phyloP scores from a whole-genome alignment of 2,113 vertebrate species.

The Stegastes partitus region DNA sequence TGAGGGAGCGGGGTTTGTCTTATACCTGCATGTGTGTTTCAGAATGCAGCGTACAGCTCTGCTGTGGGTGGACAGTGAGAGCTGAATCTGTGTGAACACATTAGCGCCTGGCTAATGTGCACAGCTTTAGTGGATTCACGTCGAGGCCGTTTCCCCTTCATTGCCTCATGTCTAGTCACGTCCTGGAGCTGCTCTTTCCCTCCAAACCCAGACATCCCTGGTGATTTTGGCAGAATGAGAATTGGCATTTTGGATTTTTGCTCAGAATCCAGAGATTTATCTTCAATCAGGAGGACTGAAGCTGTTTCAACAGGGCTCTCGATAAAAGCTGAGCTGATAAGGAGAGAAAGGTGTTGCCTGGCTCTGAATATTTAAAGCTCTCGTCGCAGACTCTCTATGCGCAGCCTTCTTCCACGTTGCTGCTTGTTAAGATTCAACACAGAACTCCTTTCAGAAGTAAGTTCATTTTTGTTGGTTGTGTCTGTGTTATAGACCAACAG shows the following conservation, averaged over 20 bases:
- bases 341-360: slow-evolving; percentile 29
- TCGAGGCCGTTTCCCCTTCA: slow-evolving; percentile 44
- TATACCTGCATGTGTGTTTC: background rate
- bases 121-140: slow-evolving; percentile 59
- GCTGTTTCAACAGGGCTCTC: slow-evolving; percentile 11
- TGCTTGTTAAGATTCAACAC: background rate
- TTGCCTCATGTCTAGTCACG: slow-evolving; percentile 66
- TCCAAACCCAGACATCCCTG: slow-evolving; percentile 56
- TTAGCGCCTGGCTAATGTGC: slow-evolving; percentile 60
- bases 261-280: slow-evolving; percentile 57
- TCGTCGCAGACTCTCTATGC: slow-evolving; percentile 1
- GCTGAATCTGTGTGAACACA: slow-evolving; percentile 40
- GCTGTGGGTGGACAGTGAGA: slow-evolving; percentile 40
- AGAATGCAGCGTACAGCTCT: background rate
- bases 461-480: background rate
- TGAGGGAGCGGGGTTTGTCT: slow-evolving; percentile 6
- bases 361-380: slow-evolving; percentile 30
- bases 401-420: background rate
- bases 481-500: background rate
- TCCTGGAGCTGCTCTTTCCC: slow-evolving; percentile 27
- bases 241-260: slow-evolving; percentile 56
- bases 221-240: slow-evolving; percentile 63
- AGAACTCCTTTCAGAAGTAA: background rate
- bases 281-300: slow-evolving; percentile 35
- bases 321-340: slow-evolving; percentile 26